Evolutionary conservation across 2,113 vertebrate genomes (phyloP).

Genomic region (Meles meles): DNA sequence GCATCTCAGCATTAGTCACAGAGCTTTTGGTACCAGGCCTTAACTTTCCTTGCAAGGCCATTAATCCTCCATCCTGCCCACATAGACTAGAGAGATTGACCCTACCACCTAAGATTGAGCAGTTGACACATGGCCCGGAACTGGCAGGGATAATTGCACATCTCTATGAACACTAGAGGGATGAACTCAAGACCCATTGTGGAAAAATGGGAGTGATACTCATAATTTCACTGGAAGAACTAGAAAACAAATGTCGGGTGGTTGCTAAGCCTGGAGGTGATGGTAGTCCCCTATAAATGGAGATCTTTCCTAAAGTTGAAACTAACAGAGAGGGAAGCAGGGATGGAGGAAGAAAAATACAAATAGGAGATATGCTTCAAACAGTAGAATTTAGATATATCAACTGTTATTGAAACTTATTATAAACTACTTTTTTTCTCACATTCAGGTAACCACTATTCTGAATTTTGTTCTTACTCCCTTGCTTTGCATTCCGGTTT

Average conservation of each 20-base stretch:
- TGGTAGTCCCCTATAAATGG: not conserved
- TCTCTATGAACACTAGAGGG: not conserved
- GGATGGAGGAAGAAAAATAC: not conserved
- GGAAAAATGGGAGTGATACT: not conserved
- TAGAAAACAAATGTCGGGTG: not conserved
- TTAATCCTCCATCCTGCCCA: not conserved
- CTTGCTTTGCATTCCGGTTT: not conserved
- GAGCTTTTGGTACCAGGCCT: not conserved
- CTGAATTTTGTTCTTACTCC: not conserved
- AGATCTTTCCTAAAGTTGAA: not conserved
- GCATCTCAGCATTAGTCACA: not conserved
- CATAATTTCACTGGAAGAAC: not conserved
- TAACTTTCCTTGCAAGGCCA: not conserved
- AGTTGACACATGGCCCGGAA: not conserved
- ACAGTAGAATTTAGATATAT: not conserved
- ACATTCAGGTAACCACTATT: not conserved
- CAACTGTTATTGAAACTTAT: not conserved
- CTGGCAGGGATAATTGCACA: not conserved
- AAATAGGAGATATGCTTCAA: not conserved
- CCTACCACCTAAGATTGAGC: not conserved
- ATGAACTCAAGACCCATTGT: not conserved
- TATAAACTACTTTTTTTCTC: not conserved
- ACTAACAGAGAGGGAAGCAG: not conserved
- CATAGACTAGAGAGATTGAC: not conserved
- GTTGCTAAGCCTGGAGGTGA: not conserved